Percentiles rank a stretch among this genome's conserved stretches.
Conservation (phyloP, 2,113 vertebrate species). For the Microcebus jonahi region DNA sequence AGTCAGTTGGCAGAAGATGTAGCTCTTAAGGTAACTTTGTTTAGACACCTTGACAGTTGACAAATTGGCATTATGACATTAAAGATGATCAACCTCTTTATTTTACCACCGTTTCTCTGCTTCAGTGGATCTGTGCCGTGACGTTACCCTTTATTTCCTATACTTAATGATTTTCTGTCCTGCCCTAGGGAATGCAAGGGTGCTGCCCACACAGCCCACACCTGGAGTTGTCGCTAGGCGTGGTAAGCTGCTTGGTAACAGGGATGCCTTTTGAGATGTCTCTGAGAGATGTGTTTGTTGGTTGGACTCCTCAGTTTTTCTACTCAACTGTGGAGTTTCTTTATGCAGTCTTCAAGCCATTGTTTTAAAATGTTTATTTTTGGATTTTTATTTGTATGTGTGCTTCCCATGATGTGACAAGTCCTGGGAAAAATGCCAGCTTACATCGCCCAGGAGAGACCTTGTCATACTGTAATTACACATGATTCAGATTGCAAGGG, state of each 20-base stretch:
- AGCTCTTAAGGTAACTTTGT: conserved; percentile 57
- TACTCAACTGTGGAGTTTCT: conserved; percentile 69
- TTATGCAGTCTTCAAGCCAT: conserved; percentile 71
- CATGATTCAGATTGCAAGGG: conserved; percentile 80
- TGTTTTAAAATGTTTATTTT: conserved; percentile 87
- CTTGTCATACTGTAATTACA: conserved; percentile 85
- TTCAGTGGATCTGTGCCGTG: neutral
- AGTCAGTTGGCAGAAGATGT: conserved; percentile 10
- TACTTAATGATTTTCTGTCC: conserved; percentile 69
- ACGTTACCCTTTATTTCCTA: conserved; percentile 47
- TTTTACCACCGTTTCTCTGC: neutral
- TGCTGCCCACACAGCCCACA: conserved; percentile 9
- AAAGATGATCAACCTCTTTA: neutral
- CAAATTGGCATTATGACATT: conserved; percentile 45
- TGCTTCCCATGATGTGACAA: conserved; percentile 86
- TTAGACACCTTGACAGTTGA: neutral
- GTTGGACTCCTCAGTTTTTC: conserved; percentile 58
- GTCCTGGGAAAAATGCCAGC: conserved; percentile 86
- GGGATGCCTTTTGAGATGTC: neutral
- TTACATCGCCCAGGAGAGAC: conserved; percentile 76
- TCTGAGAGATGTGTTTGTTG: neutral
- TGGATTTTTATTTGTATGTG: conserved; percentile 81
- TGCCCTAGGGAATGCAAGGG: neutral
- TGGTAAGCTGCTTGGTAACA: conserved; percentile 45
- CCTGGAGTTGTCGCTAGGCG: conserved; percentile 78